Percentiles rank a stretch among this genome's conserved stretches.
These are phyloP conservation scores for Caenorhabditis drosophilae DNA, from an alignment of 2,888 invertebrate genomes.

Conservation along the genomic window DNA sequence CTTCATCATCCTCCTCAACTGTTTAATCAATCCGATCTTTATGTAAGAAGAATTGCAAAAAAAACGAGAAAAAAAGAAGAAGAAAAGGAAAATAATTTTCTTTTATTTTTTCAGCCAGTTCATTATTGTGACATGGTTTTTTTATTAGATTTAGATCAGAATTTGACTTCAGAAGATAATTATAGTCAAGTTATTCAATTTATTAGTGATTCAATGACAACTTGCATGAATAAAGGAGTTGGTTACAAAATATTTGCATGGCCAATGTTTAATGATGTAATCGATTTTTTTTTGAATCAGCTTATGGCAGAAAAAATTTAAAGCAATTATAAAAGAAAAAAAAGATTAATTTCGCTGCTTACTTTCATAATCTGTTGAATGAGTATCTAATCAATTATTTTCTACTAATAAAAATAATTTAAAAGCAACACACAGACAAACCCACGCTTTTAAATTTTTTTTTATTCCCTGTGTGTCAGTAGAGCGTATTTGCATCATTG, in stretches of 20 bases:
- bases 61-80: too few relatives aligned
- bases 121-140: constrained; percentile 45
- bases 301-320: too few relatives aligned
- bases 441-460: too few relatives aligned
- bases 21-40: constrained; percentile 7
- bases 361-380: too few relatives aligned
- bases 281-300: neutral
- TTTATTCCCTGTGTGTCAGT: too few relatives aligned
- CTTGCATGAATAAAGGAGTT: constrained; percentile 43
- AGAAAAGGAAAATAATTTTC: neutral
- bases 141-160: constrained; percentile 44
- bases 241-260: constrained; percentile 42
- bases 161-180: constrained; percentile 32
- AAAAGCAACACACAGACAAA: too few relatives aligned
- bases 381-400: too few relatives aligned
- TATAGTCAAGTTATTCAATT: constrained; percentile 38
- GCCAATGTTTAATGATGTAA: constrained; percentile 38
- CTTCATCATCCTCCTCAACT: constrained; percentile 5
- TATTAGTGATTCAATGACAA: constrained; percentile 30
- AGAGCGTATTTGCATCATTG: too few relatives aligned
- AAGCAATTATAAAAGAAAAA: too few relatives aligned
- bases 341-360: too few relatives aligned
- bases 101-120: constrained; percentile 5
- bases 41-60: neutral
- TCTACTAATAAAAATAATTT: too few relatives aligned